phyloP scores from a whole-genome alignment of 1,140 invertebrate species.

The Drosophila erecta region DNA sequence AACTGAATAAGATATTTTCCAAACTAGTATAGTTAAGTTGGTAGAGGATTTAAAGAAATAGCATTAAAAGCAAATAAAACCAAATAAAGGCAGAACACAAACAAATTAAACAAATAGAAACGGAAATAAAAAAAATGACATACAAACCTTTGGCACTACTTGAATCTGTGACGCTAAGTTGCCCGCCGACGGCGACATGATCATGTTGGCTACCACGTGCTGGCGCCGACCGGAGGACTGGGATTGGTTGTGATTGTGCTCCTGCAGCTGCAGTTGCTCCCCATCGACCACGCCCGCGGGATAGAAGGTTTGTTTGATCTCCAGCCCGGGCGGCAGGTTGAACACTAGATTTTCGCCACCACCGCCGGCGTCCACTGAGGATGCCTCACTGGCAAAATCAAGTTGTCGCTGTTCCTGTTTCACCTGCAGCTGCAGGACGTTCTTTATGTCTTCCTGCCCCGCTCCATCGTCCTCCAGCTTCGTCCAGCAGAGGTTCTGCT shows the following conservation, averaged over 20 bases:
- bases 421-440: slow-evolving; percentile 78
- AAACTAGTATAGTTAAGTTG: slow-evolving; percentile 1
- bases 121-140: slow-evolving; percentile 70
- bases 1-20: neutral
- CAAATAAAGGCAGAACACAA: slow-evolving; percentile 35
- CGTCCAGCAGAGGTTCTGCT: slow-evolving; percentile 71
- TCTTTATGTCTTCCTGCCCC: slow-evolving; percentile 71
- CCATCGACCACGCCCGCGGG: slow-evolving; percentile 50
- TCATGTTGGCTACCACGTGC: slow-evolving; percentile 82
- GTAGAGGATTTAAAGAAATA: slow-evolving; percentile 11
- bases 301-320: slow-evolving; percentile 81
- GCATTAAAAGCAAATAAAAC: slow-evolving; percentile 29
- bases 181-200: slow-evolving; percentile 72
- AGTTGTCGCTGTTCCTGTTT: slow-evolving; percentile 79
- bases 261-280: slow-evolving; percentile 57
- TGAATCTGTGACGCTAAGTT: slow-evolving; percentile 84
- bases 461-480: slow-evolving; percentile 55
- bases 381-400: slow-evolving; percentile 61
- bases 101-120: slow-evolving; percentile 65
- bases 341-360: slow-evolving; percentile 77
- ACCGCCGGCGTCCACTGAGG: slow-evolving; percentile 27
- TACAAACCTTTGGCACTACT: slow-evolving; percentile 84
- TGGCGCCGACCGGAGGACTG: slow-evolving; percentile 60
- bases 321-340: slow-evolving; percentile 77
- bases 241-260: slow-evolving; percentile 43